phyloP scores from a whole-genome alignment of 1,140 invertebrate genomes.

The Lucilia cuprina region DNA sequence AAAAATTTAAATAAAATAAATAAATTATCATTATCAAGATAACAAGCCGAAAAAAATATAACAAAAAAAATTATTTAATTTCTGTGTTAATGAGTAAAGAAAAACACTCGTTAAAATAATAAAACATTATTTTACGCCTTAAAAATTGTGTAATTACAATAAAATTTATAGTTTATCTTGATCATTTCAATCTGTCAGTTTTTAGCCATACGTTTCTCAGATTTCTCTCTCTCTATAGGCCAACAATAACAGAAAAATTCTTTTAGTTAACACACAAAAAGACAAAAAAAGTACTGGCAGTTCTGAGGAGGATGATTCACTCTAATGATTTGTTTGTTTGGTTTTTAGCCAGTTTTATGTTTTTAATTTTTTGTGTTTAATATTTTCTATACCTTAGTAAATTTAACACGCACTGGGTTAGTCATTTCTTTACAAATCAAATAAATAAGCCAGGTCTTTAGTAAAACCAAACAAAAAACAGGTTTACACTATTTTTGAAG shows the following conservation, averaged over 20 bases:
- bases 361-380: not conserved
- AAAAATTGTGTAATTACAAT: not conserved
- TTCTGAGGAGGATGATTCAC: not conserved
- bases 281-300: too few relatives aligned
- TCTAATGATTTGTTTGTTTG: slow-evolving; percentile 6
- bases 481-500: not conserved
- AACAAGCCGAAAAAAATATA: not conserved
- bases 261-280: too few relatives aligned
- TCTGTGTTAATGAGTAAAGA: not conserved
- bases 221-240: too few relatives aligned
- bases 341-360: not conserved
- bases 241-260: too few relatives aligned
- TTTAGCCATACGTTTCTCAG: not conserved
- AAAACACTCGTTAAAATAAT: not conserved
- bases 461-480: not conserved
- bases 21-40: too few relatives aligned
- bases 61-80: not conserved
- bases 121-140: not conserved
- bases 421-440: not conserved
- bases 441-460: not conserved
- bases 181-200: not conserved
- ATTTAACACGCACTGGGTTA: not conserved
- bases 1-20: too few relatives aligned
- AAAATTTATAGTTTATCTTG: not conserved
- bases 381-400: not conserved